Conservation (phyloP, 2,888 invertebrate genomes). For the Thecocarcelia acutangulata region DNA sequence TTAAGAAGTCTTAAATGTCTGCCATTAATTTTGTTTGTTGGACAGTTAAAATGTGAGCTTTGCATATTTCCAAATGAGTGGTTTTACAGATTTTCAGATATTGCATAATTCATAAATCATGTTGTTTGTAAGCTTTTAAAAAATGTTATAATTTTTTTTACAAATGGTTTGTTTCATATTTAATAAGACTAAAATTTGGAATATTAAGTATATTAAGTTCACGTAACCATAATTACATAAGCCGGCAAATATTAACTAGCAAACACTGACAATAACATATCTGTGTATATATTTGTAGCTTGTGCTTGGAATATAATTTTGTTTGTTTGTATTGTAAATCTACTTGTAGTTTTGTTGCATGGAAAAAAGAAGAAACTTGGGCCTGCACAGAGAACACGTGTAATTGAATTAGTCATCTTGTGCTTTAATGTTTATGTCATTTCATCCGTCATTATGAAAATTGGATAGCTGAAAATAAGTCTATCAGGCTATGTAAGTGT, state of each 20-base stretch:
- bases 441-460: constrained; percentile 66
- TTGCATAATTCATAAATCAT: background rate
- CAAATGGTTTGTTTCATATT: constrained; percentile 2
- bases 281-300: background rate
- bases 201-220: constrained; percentile 12
- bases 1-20: constrained; percentile 11
- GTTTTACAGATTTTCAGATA: background rate
- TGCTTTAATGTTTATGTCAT: constrained; percentile 65
- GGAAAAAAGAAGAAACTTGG: constrained; percentile 27
- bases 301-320: constrained; percentile 14
- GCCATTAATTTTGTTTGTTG: background rate
- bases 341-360: background rate
- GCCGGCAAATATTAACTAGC: background rate
- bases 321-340: too few species aligned
- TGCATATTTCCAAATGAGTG: background rate
- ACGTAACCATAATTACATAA: constrained; percentile 22
- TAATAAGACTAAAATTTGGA: background rate
- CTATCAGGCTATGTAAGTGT: too few species aligned
- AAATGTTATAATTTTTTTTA: background rate
- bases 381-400: constrained; percentile 8
- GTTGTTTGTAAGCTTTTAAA: background rate
- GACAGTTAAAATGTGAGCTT: background rate
- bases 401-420: constrained; percentile 67
- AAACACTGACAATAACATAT: background rate
- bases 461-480: constrained; percentile 61